Evolutionary conservation across 2,888 invertebrate genomes (phyloP).

Genomic region (Diarsia mendica): DNA sequence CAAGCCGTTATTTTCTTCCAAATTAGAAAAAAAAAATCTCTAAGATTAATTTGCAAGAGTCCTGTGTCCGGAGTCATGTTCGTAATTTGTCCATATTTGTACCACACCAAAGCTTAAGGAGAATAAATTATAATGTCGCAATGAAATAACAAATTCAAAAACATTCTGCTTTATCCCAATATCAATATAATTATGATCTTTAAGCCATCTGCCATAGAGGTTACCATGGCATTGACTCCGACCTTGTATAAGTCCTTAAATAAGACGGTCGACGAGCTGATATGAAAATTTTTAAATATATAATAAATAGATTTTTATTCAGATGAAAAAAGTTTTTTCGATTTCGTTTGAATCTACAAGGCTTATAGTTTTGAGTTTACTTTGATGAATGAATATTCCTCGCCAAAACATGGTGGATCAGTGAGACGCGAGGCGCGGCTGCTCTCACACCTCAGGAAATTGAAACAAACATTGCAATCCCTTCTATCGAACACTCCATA

Average conservation of each 20-base stretch:
- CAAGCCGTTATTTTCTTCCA: too few relatives aligned
- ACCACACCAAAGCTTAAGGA: background rate
- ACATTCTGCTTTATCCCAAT: background rate
- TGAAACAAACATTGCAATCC: slow-evolving; percentile 88
- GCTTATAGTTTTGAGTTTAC: slow-evolving; percentile 32
- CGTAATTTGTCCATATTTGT: too few relatives aligned
- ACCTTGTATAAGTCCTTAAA: background rate
- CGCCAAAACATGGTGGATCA: slow-evolving; percentile 68
- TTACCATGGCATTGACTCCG: background rate
- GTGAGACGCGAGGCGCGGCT: slow-evolving; percentile 77
- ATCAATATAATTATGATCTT: background rate
- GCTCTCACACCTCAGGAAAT: slow-evolving; percentile 82
- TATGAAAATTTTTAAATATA: background rate
- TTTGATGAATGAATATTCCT: slow-evolving; percentile 58
- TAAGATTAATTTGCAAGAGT: too few relatives aligned
- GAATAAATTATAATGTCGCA: background rate
- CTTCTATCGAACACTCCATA: slow-evolving; percentile 72
- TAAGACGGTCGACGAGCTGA: background rate
- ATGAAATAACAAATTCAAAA: too few relatives aligned
- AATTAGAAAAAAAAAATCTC: too few relatives aligned
- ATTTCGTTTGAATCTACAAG: slow-evolving; percentile 13
- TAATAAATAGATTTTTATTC: slow-evolving; percentile 4
- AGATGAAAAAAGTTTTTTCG: slow-evolving; percentile 2
- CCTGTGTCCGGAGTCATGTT: too few relatives aligned
- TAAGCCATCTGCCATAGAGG: background rate